A percentile compares a stretch with the other conserved stretches of the same genome.
Conservation (phyloP, 1,140 invertebrate genomes). For the Adelges cooleyi region DNA sequence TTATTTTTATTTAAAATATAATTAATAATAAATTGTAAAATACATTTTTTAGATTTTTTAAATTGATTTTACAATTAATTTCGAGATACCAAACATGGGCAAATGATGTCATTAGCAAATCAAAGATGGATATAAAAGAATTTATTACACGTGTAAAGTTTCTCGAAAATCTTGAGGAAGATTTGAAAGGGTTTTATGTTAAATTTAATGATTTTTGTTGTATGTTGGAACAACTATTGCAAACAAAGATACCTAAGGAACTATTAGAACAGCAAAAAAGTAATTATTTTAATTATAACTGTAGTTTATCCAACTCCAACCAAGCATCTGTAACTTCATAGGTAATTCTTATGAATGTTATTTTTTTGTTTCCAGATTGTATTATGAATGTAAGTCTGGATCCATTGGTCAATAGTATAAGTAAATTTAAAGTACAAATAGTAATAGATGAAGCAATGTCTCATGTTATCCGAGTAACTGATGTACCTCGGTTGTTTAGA, state of each 20-base stretch:
- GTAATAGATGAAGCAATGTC: conserved; percentile 21
- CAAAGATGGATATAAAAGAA: conserved; percentile 2
- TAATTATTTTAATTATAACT: too few relatives aligned
- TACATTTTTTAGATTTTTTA: conserved; percentile 22
- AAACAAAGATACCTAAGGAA: neutral
- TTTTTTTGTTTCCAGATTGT: neutral
- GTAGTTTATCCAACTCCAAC: too few relatives aligned
- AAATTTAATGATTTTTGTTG: conserved; percentile 20
- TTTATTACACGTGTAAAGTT: conserved; percentile 14
- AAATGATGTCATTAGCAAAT: neutral
- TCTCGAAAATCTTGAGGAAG: conserved; percentile 9
- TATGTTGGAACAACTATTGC: neutral
- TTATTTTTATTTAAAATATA: too few relatives aligned
- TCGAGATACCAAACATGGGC: conserved; percentile 21
- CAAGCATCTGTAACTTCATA: neutral
- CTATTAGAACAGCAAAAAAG: conserved; percentile 4
- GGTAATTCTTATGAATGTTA: too few relatives aligned
- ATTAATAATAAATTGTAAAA: too few relatives aligned
- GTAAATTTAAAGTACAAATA: conserved; percentile 7
- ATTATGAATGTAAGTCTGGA: neutral
- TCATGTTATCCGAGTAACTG: conserved; percentile 19
- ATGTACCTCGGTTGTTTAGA: conserved; percentile 19
- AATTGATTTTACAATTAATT: conserved; percentile 20
- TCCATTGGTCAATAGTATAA: neutral
- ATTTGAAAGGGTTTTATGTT: conserved; percentile 11